Percentiles rank a stretch among this genome's conserved stretches.
phyloP scores from a whole-genome alignment of 2,113 vertebrate species.

The Phrynosoma platyrhinos region DNA sequence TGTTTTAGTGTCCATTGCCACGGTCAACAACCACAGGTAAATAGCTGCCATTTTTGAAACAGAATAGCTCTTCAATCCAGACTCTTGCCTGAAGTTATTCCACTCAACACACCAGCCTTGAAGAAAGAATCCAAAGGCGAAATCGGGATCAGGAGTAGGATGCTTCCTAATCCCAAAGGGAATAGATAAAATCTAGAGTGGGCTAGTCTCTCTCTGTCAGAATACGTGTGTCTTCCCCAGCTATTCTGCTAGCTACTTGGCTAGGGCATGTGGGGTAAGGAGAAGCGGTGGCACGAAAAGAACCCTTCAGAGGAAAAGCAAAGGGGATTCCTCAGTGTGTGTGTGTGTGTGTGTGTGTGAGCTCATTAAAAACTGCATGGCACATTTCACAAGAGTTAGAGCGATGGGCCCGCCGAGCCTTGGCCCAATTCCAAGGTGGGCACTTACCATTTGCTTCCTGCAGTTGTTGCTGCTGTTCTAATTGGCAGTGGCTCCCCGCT shows the following conservation, averaged over 20 bases:
- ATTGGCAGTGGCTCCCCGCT: neutral
- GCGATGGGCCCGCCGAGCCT: rapidly evolving
- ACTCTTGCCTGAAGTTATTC: too few species aligned
- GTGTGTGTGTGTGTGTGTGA: neutral
- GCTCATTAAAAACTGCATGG: constrained; percentile 3
- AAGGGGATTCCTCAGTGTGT: neutral
- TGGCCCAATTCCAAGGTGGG: neutral
- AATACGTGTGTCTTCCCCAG: neutral
- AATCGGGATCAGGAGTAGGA: neutral
- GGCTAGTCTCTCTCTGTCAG: neutral
- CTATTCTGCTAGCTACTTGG: neutral
- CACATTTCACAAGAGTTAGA: constrained; percentile 33
- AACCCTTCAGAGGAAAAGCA: neutral
- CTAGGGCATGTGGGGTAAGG: neutral
- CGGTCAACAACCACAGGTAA: too few species aligned
- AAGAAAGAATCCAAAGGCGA: too few species aligned
- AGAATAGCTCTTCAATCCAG: too few species aligned
- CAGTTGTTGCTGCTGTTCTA: neutral
- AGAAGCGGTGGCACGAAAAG: neutral
- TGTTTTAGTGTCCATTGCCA: too few species aligned
- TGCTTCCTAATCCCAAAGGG: neutral
- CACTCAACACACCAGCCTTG: too few species aligned
- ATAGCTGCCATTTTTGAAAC: too few species aligned
- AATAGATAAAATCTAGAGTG: too few species aligned
- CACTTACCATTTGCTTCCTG: neutral